Percentiles rank a stretch among this genome's conserved stretches.
Conservation (phyloP, 2,888 invertebrate genomes). For the Spilarctia lutea region DNA sequence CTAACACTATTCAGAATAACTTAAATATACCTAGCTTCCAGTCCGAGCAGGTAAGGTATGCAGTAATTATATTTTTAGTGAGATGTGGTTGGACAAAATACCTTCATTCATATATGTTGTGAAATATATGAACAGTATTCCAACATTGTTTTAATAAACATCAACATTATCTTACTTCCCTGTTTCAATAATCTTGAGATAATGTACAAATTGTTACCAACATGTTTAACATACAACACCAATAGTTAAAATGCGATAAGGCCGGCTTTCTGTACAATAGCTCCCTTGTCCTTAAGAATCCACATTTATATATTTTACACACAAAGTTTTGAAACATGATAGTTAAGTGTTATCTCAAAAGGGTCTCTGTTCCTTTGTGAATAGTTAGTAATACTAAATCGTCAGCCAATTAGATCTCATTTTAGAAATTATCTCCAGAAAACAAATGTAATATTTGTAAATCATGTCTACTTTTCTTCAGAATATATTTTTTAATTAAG, state of each 20-base stretch:
- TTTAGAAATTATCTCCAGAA: not conserved
- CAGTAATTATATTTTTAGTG: no score
- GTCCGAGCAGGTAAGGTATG: no score
- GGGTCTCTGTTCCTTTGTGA: no score
- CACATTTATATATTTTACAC: not conserved
- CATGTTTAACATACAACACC: not conserved
- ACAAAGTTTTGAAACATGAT: not conserved
- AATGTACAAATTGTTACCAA: not conserved
- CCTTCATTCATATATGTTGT: no score
- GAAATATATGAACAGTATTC: not conserved
- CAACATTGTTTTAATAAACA: not conserved
- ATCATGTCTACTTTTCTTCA: not conserved
- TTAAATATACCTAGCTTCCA: no score
- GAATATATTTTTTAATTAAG: not conserved
- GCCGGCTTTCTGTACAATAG: not conserved
- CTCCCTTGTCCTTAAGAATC: not conserved
- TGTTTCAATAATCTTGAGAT: slow-evolving; percentile 14
- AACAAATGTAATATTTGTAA: not conserved
- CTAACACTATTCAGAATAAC: no score
- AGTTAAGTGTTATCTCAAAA: not conserved
- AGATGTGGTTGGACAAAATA: no score
- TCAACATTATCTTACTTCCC: slow-evolving; percentile 15
- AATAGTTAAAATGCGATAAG: not conserved
- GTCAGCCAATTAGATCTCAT: not conserved
- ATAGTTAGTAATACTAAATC: not conserved